These are phyloP conservation scores for Zophobas atratus DNA, from an alignment of 1,140 invertebrate species.

Conservation along the genomic window DNA sequence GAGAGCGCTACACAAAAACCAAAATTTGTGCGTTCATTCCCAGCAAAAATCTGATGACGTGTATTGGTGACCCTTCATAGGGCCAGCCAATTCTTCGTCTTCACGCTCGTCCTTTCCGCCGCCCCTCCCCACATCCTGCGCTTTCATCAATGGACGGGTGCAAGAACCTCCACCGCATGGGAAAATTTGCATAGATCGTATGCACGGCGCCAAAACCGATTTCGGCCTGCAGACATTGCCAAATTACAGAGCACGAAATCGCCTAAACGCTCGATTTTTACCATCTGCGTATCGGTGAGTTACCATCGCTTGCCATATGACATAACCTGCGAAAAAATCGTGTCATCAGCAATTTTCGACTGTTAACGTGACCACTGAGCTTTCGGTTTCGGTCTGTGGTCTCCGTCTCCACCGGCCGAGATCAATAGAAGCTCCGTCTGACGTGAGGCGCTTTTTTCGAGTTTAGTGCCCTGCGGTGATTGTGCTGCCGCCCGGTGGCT, in stretches of 20 bases:
- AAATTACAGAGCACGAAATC: background rate
- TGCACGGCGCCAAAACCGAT: slow-evolving; percentile 11
- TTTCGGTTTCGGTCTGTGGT: slow-evolving; percentile 23
- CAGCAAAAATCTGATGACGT: no score
- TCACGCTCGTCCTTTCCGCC: no score
- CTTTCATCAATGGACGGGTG: slow-evolving; percentile 11
- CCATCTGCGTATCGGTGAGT: slow-evolving; percentile 2
- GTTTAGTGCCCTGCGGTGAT: slow-evolving; percentile 50
- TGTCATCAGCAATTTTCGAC: slow-evolving; percentile 1
- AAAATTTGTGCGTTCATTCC: no score
- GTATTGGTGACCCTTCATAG: no score
- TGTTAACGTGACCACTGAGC: slow-evolving; percentile 28
- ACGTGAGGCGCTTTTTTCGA: slow-evolving; percentile 36
- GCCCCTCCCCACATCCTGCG: background rate
- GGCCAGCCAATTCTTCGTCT: no score
- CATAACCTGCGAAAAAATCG: background rate
- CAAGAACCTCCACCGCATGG: slow-evolving; percentile 13
- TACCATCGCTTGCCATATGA: slow-evolving; percentile 30
- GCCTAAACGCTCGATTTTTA: background rate
- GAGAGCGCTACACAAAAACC: no score
- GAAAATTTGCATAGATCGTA: slow-evolving; percentile 29
- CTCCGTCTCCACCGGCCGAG: slow-evolving; percentile 14
- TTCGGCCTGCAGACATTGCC: slow-evolving; percentile 2
- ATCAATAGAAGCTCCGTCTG: slow-evolving; percentile 20
- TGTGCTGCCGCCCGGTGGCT: slow-evolving; percentile 44